These are phyloP conservation scores for Macroramphosus scolopax DNA, from an alignment of 2,797 vertebrate genomes.

Conservation along the genomic window DNA sequence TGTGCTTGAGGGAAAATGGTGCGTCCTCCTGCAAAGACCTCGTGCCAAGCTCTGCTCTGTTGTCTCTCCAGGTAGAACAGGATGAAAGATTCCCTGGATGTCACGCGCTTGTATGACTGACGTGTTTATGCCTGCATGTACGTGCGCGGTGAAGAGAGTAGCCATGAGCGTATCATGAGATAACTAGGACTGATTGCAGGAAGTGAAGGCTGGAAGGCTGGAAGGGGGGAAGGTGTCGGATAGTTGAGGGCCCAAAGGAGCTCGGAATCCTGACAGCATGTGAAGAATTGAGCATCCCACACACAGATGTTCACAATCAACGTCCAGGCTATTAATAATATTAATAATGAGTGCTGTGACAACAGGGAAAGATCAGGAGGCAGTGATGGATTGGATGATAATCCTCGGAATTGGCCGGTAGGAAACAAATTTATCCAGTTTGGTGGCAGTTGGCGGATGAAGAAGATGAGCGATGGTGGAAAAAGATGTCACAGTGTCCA, in stretches of 20 bases:
- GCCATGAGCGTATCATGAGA: conserved; percentile 11
- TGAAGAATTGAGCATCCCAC: conserved; percentile 59
- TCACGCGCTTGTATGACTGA: conserved; percentile 44
- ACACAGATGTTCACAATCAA: conserved; percentile 72
- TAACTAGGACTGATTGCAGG: conserved; percentile 50
- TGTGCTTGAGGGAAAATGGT: too few species aligned
- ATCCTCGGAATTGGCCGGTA: conserved; percentile 33
- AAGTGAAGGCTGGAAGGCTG: conserved; percentile 33
- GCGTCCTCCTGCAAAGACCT: conserved; percentile 19
- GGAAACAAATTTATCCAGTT: conserved; percentile 41
- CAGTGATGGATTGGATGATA: conserved; percentile 47
- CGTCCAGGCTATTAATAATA: conserved; percentile 52
- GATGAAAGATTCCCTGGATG: conserved; percentile 31
- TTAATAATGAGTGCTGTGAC: conserved; percentile 43
- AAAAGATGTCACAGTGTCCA: conserved; percentile 13
- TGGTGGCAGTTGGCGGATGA: conserved; percentile 30
- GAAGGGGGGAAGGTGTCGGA: conserved; percentile 20
- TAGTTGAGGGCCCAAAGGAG: conserved; percentile 34
- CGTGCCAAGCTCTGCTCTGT: conserved; percentile 32
- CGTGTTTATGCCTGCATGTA: conserved; percentile 30
- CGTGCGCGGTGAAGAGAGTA: conserved; percentile 2
- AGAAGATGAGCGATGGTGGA: conserved; percentile 18
- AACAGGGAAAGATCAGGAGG: conserved; percentile 31
- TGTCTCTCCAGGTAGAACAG: conserved; percentile 44
- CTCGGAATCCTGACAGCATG: conserved; percentile 46